Evolutionary conservation across 2,797 vertebrate species (phyloP).

Genomic region (Glyptemys insculpta): DNA sequence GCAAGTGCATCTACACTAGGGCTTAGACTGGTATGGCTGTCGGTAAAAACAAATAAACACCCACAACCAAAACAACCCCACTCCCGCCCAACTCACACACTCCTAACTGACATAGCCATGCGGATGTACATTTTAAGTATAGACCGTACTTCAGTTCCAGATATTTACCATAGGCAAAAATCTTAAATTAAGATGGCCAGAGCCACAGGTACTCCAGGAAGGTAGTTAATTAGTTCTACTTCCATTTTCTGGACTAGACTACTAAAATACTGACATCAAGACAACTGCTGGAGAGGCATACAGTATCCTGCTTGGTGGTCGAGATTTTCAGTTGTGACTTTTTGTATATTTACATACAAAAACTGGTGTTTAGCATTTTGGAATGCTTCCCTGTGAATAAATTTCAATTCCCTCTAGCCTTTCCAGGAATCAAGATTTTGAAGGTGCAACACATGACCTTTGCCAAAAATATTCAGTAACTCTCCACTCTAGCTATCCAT

Average conservation of each 20-base stretch:
- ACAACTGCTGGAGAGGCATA: not conserved
- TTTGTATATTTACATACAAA: accelerated
- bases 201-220: not conserved
- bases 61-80: too few species aligned
- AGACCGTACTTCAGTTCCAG: too few species aligned
- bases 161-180: not conserved
- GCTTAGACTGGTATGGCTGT: not conserved
- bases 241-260: not conserved
- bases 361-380: not conserved
- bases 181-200: not conserved
- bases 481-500: not conserved
- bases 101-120: too few species aligned
- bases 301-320: not conserved
- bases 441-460: not conserved
- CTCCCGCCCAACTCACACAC: too few species aligned
- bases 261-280: slow-evolving; percentile 13
- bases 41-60: not conserved
- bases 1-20: not conserved
- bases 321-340: not conserved
- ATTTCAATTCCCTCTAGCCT: not conserved
- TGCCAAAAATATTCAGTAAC: not conserved
- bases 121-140: too few species aligned
- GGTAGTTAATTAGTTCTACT: not conserved
- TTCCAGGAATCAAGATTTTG: not conserved
- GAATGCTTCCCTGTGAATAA: not conserved